Evolutionary conservation across 1,140 invertebrate species (phyloP).

Genomic region (Heliconius nattereri): DNA sequence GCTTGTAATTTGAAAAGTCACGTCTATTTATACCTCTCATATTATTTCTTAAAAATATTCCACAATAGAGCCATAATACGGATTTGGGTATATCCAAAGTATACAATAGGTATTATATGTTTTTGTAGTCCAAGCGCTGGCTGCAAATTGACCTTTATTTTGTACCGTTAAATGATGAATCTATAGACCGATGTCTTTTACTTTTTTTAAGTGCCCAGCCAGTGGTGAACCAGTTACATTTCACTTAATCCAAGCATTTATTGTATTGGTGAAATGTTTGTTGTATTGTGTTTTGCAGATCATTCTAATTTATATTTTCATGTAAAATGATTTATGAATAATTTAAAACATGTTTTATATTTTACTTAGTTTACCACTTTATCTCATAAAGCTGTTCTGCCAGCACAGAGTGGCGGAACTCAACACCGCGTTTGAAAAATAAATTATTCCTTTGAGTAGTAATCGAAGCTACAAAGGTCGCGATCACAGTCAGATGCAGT

Average conservation of each 20-base stretch:
- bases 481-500: no score
- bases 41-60: slow-evolving; percentile 30
- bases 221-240: slow-evolving; percentile 2
- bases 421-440: no score
- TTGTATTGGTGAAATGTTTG: not conserved
- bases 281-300: not conserved
- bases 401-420: no score
- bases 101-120: slow-evolving; percentile 22
- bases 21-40: slow-evolving; percentile 29
- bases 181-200: not conserved
- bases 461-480: no score
- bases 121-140: slow-evolving; percentile 31
- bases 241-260: not conserved
- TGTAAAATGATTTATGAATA: no score
- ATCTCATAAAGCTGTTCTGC: no score
- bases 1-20: slow-evolving; percentile 36
- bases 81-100: slow-evolving; percentile 29
- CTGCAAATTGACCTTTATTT: slow-evolving; percentile 33
- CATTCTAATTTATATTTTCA: not conserved
- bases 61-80: slow-evolving; percentile 35
- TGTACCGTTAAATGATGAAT: slow-evolving; percentile 24
- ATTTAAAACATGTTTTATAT: no score
- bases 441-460: no score
- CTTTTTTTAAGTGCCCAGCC: not conserved
- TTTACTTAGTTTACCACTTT: no score